A percentile compares a stretch with the other conserved stretches of the same genome.
These are phyloP conservation scores for Pseudorectes ferrugineus DNA, from an alignment of 2,113 vertebrate genomes.

Conservation along the genomic window DNA sequence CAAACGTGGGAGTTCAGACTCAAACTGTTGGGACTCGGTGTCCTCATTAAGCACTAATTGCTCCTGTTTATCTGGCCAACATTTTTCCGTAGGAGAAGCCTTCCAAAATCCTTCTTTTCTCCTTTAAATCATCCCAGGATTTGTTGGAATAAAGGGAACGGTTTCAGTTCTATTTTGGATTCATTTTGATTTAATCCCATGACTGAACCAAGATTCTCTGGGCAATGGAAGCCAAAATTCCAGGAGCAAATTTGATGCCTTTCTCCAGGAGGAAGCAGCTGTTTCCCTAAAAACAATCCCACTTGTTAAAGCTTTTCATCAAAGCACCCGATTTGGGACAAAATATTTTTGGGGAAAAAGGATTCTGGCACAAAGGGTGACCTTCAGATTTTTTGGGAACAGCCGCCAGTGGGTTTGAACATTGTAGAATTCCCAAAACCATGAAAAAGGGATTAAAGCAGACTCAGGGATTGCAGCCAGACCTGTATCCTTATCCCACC, in stretches of 20 bases:
- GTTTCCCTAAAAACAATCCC: background rate
- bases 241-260: background rate
- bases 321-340: accelerated
- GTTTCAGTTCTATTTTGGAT: background rate
- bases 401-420: accelerated
- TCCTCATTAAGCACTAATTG: background rate
- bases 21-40: background rate
- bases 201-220: background rate
- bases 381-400: background rate
- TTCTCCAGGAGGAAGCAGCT: background rate
- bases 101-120: background rate
- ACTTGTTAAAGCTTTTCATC: background rate
- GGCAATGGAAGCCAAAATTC: background rate
- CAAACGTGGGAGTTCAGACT: background rate
- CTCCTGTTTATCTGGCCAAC: background rate
- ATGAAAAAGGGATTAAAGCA: background rate
- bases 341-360: background rate
- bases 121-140: background rate
- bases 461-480: background rate
- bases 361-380: accelerated
- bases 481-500: accelerated
- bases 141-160: background rate
- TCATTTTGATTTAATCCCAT: background rate
- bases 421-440: accelerated
- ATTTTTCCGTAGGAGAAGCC: background rate